Evolutionary conservation across 30 jellyfish, hydroid and myxozoan genomes (phyloP), one percentile per base, ranked within the genome.

Genomic region (Clytia hemisphaerica): DNA sequence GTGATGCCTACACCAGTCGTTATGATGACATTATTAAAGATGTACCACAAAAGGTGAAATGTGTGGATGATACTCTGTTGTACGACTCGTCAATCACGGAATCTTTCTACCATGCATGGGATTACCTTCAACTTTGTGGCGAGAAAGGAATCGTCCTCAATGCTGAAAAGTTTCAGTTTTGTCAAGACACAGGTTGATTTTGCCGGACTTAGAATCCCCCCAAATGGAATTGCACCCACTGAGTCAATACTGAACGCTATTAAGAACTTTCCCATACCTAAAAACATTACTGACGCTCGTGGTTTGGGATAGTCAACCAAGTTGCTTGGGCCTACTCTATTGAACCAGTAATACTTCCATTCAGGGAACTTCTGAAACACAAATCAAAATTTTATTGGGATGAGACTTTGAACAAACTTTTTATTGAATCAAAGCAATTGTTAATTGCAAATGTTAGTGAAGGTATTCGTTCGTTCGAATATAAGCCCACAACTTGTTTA

Each of bases 181-280:
- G 66, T 14, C 3, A 26, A 16, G 80, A 67, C 47, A 67, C 80
- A 44, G n/a, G 77, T 48, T 16, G 77, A 67, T 4, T 67, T 67
- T 33, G 80, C 80, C 61, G 80, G 80, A 5, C 28, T 67, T 18
- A 58, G 22, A 5, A 28, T 67, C 79, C 45, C 77, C 55, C 18
- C 79, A 10, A 46, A 6, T 28, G 65, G 65, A 28, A 9, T 59
- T 62, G 21, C 14, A 21, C 65, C 65, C 10, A 14, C 65, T 6
- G 28, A 50, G 6, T 6, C 28, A 50, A 50, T 31, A 24, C 7
- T 63, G 32, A 37, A 32, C 5, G 72, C 77, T 25, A 63, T 63
- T 30, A 24, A 63, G 25, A 32, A 37, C 9, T 63, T 63, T 16
- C 77, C 77, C 12, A 63, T 32, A 30, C 77, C 77, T 9, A 33